Percentiles rank a stretch among this genome's conserved stretches.
phyloP scores from a whole-genome alignment of 2,113 vertebrate genomes.

The Equus przewalskii region DNA sequence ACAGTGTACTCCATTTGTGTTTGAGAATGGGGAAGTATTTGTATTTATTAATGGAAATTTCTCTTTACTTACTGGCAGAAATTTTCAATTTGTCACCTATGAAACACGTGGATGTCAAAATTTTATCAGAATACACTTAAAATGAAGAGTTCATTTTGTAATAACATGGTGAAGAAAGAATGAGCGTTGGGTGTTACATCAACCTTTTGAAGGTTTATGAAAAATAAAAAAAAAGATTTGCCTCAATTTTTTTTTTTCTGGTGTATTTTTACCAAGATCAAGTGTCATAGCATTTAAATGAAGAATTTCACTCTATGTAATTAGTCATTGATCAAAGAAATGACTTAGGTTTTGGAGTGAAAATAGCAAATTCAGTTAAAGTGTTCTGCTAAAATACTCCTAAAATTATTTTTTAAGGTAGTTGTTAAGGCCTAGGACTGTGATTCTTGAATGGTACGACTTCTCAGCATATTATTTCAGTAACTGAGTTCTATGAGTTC shows the following conservation, averaged over 20 bases:
- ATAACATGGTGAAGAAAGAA: conserved; percentile 77
- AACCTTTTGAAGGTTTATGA: conserved; percentile 68
- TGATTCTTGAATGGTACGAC: not conserved
- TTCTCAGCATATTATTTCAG: not conserved
- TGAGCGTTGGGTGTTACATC: conserved; percentile 67
- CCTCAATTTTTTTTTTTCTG: not conserved
- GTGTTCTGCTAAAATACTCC: conserved; percentile 25
- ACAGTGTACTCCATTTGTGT: conserved; percentile 61
- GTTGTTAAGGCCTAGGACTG: not conserved
- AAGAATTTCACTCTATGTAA: conserved; percentile 50
- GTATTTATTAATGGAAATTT: conserved; percentile 80
- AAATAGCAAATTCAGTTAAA: not conserved
- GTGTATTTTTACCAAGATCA: conserved; percentile 75
- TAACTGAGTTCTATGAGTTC: not conserved
- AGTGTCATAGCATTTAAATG: conserved; percentile 74
- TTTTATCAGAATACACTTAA: conserved; percentile 77
- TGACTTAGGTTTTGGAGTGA: not conserved
- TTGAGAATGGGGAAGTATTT: conserved; percentile 81
- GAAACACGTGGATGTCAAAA: conserved; percentile 81
- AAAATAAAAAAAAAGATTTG: conserved; percentile 74
- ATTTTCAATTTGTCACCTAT: conserved; percentile 76
- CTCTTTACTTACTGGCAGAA: conserved; percentile 82
- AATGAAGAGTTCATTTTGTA: conserved; percentile 85
- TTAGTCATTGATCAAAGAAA: conserved; percentile 68
- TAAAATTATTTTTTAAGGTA: not conserved